Conservation (phyloP, 2,113 vertebrate genomes). For the Bettongia penicillata region DNA sequence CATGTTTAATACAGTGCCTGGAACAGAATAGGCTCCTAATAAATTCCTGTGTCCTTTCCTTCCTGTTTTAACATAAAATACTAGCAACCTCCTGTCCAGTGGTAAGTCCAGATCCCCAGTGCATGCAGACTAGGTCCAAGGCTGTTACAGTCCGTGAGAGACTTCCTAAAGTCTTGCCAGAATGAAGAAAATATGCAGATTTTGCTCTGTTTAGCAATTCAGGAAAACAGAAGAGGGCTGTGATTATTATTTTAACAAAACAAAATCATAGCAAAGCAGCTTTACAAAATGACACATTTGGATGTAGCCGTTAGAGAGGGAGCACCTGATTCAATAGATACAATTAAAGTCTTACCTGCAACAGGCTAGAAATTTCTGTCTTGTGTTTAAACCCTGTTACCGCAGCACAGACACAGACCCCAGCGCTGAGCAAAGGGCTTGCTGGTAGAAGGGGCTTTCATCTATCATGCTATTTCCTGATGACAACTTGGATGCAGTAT, state of each 20-base stretch:
- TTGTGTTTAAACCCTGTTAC: constrained; percentile 65
- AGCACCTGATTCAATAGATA: constrained; percentile 66
- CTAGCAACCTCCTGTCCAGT: constrained; percentile 5
- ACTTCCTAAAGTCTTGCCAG: background rate
- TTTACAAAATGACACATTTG: constrained; percentile 35
- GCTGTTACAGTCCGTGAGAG: background rate
- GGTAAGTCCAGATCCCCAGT: background rate
- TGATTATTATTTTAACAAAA: constrained; percentile 22
- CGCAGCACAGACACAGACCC: constrained; percentile 50
- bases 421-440: constrained; percentile 26
- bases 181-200: constrained; percentile 26
- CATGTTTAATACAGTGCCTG: background rate
- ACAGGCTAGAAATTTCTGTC: constrained; percentile 54
- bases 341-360: constrained; percentile 68
- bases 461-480: constrained; percentile 39
- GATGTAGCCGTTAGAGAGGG: constrained; percentile 53
- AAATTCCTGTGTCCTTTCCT: background rate
- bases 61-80: constrained; percentile 8
- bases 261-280: constrained; percentile 19
- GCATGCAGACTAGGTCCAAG: constrained; percentile 31
- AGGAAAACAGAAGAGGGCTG: background rate
- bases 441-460: constrained; percentile 18
- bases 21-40: background rate
- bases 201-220: background rate
- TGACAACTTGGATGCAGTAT: constrained; percentile 15